phyloP scores from a whole-genome alignment of 2,888 invertebrate species.

The Rotaria sp. region DNA sequence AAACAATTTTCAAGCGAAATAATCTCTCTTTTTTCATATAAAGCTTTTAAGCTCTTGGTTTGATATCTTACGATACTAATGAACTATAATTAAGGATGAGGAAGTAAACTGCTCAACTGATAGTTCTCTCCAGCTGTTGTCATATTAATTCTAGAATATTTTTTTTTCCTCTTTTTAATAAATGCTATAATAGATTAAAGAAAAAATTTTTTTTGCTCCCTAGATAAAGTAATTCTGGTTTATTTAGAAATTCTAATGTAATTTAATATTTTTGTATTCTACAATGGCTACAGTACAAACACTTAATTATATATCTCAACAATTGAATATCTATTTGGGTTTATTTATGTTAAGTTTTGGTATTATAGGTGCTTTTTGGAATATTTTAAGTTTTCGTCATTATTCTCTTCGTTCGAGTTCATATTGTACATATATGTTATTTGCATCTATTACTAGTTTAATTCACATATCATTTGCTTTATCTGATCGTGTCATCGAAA shows the following conservation, averaged over 20 bases:
- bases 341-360: not conserved
- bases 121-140: no score
- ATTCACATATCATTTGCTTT: not conserved
- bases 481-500: not conserved
- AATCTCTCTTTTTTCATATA: no score
- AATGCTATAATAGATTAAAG: no score
- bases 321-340: not conserved
- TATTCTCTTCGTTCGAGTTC: not conserved
- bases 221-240: not conserved
- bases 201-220: not conserved
- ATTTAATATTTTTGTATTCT: not conserved
- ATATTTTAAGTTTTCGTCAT: not conserved
- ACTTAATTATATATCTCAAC: not conserved
- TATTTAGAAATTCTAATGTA: not conserved
- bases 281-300: not conserved
- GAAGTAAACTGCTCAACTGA: no score
- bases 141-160: no score
- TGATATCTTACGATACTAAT: no score
- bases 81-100: no score
- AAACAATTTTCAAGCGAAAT: no score
- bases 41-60: no score
- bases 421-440: not conserved
- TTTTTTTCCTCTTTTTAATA: no score
- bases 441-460: not conserved
- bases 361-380: not conserved